Percentiles rank a stretch among this genome's conserved stretches.
These are phyloP conservation scores for Pelodiscus sinensis DNA, from an alignment of 2,113 vertebrate species.

Conservation along the genomic window DNA sequence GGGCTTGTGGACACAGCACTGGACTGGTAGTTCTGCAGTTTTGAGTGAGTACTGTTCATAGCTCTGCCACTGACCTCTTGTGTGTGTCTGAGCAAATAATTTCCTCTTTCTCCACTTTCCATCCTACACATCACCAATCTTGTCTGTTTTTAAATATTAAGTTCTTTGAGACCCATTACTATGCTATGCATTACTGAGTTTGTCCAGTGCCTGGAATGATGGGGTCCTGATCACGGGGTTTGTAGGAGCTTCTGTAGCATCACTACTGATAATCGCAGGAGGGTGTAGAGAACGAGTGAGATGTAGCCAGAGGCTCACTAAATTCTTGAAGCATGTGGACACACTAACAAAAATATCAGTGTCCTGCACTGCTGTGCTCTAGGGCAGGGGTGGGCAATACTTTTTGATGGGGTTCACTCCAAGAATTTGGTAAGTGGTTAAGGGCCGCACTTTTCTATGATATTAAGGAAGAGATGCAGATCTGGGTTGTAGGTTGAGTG, in stretches of 20 bases:
- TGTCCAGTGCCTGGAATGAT: neutral
- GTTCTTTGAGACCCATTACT: neutral
- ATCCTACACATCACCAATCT: neutral
- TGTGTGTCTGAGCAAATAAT: neutral
- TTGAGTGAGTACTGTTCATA: neutral
- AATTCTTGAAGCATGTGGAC: neutral
- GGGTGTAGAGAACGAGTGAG: neutral
- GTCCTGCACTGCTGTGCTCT: neutral
- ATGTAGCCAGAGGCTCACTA: neutral
- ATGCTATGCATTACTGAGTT: neutral
- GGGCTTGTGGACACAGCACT: neutral
- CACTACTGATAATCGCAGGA: neutral
- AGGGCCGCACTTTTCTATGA: no score
- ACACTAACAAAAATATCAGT: neutral
- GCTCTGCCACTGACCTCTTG: neutral
- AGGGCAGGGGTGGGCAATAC: neutral
- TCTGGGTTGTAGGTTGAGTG: no score
- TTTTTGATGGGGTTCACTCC: no score
- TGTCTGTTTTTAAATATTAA: neutral
- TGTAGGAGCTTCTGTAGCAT: neutral
- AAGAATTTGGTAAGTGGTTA: no score
- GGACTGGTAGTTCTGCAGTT: neutral
- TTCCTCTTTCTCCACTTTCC: neutral
- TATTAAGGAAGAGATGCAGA: no score
- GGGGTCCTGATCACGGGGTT: neutral